Evolutionary conservation across 2,797 vertebrate species (phyloP).

Genomic region (Leuciscus waleckii): DNA sequence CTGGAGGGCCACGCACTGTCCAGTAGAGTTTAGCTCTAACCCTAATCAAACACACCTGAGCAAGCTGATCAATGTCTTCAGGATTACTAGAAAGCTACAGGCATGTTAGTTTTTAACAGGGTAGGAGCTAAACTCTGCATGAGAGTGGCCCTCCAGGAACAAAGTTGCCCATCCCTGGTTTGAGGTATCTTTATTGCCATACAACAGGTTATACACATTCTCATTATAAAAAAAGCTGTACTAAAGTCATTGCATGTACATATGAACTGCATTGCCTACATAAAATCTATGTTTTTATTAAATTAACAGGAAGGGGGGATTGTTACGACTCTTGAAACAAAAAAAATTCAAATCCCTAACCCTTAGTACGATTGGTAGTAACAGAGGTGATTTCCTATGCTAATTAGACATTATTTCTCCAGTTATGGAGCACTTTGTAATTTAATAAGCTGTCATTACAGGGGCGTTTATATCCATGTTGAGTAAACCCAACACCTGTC

Average conservation of each 20-base stretch:
- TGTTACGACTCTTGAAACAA: background rate
- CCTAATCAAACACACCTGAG: background rate
- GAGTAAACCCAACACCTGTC: conserved; percentile 18
- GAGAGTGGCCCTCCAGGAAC: background rate
- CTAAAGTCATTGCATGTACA: background rate
- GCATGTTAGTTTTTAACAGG: background rate
- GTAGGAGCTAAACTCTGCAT: background rate
- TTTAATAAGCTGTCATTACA: conserved; percentile 26
- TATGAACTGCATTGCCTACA: background rate
- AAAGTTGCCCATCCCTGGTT: background rate
- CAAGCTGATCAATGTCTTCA: background rate
- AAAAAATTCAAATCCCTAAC: background rate
- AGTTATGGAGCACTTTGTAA: conserved; percentile 2
- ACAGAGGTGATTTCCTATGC: background rate
- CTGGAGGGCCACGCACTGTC: background rate
- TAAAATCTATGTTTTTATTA: background rate
- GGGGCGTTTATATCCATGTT: background rate
- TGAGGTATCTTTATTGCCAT: background rate
- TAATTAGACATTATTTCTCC: background rate
- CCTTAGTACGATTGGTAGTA: background rate
- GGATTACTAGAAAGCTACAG: background rate
- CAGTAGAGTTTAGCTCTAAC: background rate
- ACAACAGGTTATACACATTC: background rate
- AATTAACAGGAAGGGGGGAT: background rate
- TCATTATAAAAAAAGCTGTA: background rate